Evolutionary conservation across 2,797 vertebrate genomes (phyloP), one percentile per base, ranked within the genome.

Genomic region (Urophycis tenuis): DNA sequence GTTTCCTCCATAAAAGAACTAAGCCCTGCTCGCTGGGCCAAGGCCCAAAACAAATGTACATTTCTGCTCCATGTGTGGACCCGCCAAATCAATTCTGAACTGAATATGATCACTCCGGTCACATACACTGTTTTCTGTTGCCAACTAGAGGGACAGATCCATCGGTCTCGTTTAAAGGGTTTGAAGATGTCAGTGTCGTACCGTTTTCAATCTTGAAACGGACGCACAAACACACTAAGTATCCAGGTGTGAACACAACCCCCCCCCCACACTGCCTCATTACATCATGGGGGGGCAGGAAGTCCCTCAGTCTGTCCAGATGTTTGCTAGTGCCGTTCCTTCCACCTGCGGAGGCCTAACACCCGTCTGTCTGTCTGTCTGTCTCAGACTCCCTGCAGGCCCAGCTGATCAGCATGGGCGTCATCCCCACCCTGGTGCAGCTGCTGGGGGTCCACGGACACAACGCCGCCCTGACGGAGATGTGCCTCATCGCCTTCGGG

Each of bases 401-500:
- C 84, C 97, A 99, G 90, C 94, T 99, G 87, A 99, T 99, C 90
- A 96, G 92, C 87, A 98, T 99, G 96, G 97, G 96, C 73, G 97
- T 99, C 81, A 98, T 99, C 84, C 96, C 97, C 81, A 99, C 96
- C 0, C 93, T 99, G 94, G 97, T 99, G 90, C 95, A 95, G 91
- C 93, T 99, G 85, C 90, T 99, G 77, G 97, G 95, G 69, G 91
- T 98, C 92, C 97, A 99, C 79, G 95, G 94, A 81, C 94, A 98
- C 82, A 97, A 99, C 90, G 92, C 92, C 17, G 94, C 96, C 83
- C 94, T 99, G 86, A 99, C 96, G 81, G 97, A 99, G 91, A 99
- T 99, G 97, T 99, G 97, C 92, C 95, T 99, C 80, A 95, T 99
- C 86, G 97, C 97, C 31, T 99, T 99, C 80, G 97, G 97, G 64